Evolutionary conservation across 2,113 vertebrate genomes (phyloP), one percentile per base, ranked within the genome.

Genomic region (Pterocles burchelli): DNA sequence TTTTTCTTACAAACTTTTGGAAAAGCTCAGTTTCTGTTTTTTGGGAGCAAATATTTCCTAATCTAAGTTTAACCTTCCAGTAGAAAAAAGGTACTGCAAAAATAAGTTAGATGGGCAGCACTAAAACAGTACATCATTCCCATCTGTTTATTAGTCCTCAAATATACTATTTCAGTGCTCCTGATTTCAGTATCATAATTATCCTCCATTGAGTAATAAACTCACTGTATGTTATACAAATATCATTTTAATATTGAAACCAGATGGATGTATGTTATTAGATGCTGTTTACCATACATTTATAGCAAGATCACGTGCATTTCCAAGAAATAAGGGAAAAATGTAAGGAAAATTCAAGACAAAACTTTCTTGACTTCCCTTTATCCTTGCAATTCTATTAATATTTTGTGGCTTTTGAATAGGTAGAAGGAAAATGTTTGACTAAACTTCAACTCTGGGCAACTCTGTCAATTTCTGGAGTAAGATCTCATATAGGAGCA

Each of bases 241-340:
- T 76, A 57, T 41, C 43, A 28, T 62, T 93, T 93, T 81, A 86
- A 93, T 96, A 90, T 92, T 95, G 79, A 97, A 97, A 96, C 57
- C 92, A 97, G 68, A 96, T 94, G 81, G 41, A 74, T 54, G 19
- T 43, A 89, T 83, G 54, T 95, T 72, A 95, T 96, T 97, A 96
- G 41, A 55, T 63, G 9, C 14, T 84, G 25, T 25, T 70, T 75
- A 72, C 52, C 25, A n/a, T 65, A 46, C 34, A 54, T 72, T 89
- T 87, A 82, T 16, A 41, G 25, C 1, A 33, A 93, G 58, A 52
- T 61, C 24, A 49, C 28, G 57, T 93, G 38, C 9, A 46, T 82
- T 68, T 91, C 74, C 54, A 73, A 85, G 84, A 97, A 93, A 79
- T 49, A 73, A 85, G 65, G n/a, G 45, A 85, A 14, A 58, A 72